Evolutionary conservation across 2,797 vertebrate species (phyloP).

Genomic region (Cynodonichthys magdalenae): DNA sequence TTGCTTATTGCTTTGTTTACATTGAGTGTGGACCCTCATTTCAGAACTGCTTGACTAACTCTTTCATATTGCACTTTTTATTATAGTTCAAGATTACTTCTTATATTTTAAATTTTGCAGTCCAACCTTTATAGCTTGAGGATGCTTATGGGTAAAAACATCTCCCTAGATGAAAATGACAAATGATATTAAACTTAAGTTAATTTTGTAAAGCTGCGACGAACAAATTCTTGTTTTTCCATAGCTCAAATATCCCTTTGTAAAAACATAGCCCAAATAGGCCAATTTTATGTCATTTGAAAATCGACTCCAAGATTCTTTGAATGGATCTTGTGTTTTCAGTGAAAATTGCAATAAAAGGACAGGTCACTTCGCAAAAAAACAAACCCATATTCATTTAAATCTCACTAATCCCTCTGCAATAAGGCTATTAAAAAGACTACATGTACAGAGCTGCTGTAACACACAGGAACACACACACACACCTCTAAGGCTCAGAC

Average conservation of each 20-base stretch:
- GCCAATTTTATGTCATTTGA: neutral
- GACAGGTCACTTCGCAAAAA: constrained; percentile 40
- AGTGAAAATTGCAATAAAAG: constrained; percentile 40
- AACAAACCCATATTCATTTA: constrained; percentile 58
- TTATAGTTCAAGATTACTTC: too few species aligned
- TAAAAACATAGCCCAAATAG: neutral
- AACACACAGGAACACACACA: constrained; percentile 29
- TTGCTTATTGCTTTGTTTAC: too few species aligned
- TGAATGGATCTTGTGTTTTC: constrained; percentile 10
- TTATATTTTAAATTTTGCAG: too few species aligned
- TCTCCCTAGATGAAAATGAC: too few species aligned
- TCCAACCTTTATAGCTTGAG: too few species aligned
- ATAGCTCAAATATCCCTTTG: neutral
- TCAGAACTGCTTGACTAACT: too few species aligned
- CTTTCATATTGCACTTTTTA: too few species aligned
- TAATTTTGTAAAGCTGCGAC: neutral
- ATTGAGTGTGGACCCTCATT: too few species aligned
- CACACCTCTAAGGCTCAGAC: constrained; percentile 64
- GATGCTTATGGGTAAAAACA: too few species aligned
- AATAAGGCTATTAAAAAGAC: constrained; percentile 68
- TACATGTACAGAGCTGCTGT: constrained; percentile 61
- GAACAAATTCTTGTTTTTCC: neutral
- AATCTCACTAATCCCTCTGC: constrained; percentile 66
- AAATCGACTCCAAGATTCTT: neutral
- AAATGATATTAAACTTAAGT: neutral